Conservation (phyloP, 2,113 vertebrate genomes). For the Dicaeum eximium region DNA sequence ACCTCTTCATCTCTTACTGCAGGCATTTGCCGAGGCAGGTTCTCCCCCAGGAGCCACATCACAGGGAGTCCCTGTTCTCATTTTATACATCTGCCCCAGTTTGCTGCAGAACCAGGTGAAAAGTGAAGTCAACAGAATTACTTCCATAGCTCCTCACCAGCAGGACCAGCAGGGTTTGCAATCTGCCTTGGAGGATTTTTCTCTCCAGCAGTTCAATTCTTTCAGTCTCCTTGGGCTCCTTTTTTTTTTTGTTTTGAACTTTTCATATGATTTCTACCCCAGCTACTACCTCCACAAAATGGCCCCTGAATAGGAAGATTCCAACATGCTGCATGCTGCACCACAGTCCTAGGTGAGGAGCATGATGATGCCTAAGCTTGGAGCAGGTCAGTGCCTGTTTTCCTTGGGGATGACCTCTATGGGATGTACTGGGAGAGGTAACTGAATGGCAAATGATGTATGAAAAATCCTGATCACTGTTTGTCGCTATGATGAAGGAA, state of each 20-base stretch:
- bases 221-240: not conserved
- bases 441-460: not conserved
- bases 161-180: not conserved
- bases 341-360: not conserved
- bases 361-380: not conserved
- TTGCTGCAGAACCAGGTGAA: slow-evolving; percentile 11
- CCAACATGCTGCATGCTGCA: not conserved
- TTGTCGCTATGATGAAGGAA: not conserved
- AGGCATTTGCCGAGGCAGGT: not conserved
- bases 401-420: not conserved
- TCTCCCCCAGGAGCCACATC: not conserved
- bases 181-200: not conserved
- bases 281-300: not conserved
- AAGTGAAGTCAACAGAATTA: not conserved
- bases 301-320: not conserved
- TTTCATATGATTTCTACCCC: not conserved
- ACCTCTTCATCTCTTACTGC: not conserved
- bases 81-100: not conserved
- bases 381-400: not conserved
- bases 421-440: not conserved
- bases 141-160: not conserved
- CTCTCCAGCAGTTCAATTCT: not conserved
- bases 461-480: not conserved
- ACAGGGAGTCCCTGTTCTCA: not conserved
- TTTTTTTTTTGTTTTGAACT: not conserved